These are phyloP conservation scores for Oplegnathus fasciatus DNA, from an alignment of 2,113 vertebrate genomes.

Conservation along the genomic window DNA sequence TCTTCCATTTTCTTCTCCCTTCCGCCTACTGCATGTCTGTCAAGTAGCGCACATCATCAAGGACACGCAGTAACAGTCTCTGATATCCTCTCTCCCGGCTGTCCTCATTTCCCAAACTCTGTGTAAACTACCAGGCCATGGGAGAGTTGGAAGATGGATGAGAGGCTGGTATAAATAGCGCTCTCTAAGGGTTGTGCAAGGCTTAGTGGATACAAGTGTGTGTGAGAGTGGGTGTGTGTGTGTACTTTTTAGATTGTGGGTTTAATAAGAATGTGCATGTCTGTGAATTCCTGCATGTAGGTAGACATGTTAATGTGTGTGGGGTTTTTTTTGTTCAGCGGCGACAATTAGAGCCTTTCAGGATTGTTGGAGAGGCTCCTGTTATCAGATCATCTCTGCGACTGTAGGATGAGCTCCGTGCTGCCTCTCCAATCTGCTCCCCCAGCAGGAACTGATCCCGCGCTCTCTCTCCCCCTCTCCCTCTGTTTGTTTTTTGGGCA, in stretches of 20 bases:
- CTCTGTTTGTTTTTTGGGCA: constrained; percentile 49
- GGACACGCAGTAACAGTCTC: constrained; percentile 57
- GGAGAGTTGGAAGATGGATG: constrained; percentile 77
- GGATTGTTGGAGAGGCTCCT: constrained; percentile 59
- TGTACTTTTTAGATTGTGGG: constrained; percentile 26
- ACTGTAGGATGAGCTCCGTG: constrained; percentile 61
- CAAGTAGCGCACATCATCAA: constrained; percentile 60
- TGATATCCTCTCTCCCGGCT: constrained; percentile 68
- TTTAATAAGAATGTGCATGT: constrained; percentile 17
- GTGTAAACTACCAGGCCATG: constrained; percentile 69
- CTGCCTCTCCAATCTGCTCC: constrained; percentile 78
- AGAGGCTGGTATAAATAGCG: constrained; percentile 79
- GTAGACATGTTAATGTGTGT: constrained; percentile 28
- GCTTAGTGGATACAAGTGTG: constrained; percentile 33
- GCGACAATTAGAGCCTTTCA: constrained; percentile 56
- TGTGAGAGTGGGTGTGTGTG: constrained; percentile 3
- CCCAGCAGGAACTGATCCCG: constrained; percentile 72
- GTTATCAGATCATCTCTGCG: constrained; percentile 59
- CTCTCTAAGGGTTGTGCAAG: constrained; percentile 68
- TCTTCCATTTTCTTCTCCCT: constrained; percentile 47
- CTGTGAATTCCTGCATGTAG: constrained; percentile 28
- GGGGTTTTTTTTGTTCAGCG: constrained; percentile 19
- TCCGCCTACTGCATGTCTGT: constrained; percentile 62
- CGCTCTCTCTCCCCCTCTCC: not conserved
- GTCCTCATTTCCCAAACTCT: constrained; percentile 79